A percentile compares a stretch with the other conserved stretches of the same genome.
Evolutionary conservation across 2,888 invertebrate genomes (phyloP).

Genomic region (Drosophila nigritarsus): DNA sequence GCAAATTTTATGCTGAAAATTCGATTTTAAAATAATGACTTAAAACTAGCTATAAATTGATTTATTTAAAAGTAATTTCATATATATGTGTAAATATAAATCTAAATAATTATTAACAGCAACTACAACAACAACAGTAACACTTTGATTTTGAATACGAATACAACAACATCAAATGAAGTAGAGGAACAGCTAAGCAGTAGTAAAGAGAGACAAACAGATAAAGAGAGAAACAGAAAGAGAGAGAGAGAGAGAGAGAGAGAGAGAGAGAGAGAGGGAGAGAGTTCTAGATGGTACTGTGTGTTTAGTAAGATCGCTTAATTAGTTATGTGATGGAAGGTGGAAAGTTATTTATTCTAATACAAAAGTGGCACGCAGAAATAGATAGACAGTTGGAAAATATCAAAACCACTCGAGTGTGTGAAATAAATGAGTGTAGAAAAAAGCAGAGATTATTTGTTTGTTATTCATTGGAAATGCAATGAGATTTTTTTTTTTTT

Average conservation of each 20-base stretch:
- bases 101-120: conserved; percentile 16
- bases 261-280: conserved; percentile 13
- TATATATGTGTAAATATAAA: conserved; percentile 5
- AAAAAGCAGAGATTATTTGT: conserved; percentile 43
- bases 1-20: conserved; percentile 8
- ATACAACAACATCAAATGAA: conserved; percentile 62
- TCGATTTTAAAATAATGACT: conserved; percentile 28
- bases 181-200: conserved; percentile 20
- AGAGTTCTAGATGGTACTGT: conserved; percentile 30
- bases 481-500: conserved; percentile 34
- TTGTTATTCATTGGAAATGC: conserved; percentile 43
- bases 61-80: conserved; percentile 17
- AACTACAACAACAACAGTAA: conserved; percentile 40
- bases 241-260: not conserved
- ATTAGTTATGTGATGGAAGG: conserved; percentile 15
- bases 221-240: conserved; percentile 9
- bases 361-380: conserved; percentile 15
- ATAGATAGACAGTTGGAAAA: conserved; percentile 9
- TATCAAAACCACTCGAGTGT: conserved; percentile 18
- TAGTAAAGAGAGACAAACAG: conserved; percentile 15
- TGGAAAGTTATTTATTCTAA: conserved; percentile 3
- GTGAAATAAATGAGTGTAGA: conserved; percentile 29
- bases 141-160: conserved; percentile 18
- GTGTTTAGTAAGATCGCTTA: conserved; percentile 31
- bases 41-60: conserved; percentile 24